phyloP scores from a whole-genome alignment of 2,113 vertebrate genomes.

The Haplochromis vanheusdeni region DNA sequence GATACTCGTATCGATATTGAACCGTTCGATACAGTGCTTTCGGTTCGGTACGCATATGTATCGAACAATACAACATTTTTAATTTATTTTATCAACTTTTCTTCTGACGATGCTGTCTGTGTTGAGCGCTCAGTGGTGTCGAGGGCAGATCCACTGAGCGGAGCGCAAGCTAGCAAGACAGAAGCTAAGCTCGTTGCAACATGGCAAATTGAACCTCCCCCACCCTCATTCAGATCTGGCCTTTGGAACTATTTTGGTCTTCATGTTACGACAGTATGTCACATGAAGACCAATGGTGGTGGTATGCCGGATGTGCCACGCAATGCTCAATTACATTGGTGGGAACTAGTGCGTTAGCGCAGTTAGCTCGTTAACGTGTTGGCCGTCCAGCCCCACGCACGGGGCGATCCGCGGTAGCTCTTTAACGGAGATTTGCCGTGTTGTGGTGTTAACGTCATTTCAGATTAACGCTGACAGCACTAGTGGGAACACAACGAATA shows the following conservation, averaged over 20 bases:
- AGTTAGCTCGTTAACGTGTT: too few relatives aligned
- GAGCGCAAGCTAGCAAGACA: rapidly evolving
- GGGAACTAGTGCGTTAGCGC: too few relatives aligned
- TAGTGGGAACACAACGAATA: too few relatives aligned
- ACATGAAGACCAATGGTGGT: too few relatives aligned
- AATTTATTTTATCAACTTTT: rapidly evolving
- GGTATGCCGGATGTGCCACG: rapidly evolving
- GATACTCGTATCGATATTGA: not conserved
- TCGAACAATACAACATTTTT: rapidly evolving
- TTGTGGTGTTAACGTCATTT: too few relatives aligned
- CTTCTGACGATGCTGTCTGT: not conserved
- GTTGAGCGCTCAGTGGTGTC: rapidly evolving
- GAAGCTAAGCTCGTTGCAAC: rapidly evolving
- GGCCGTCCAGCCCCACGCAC: too few relatives aligned
- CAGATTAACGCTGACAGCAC: too few relatives aligned
- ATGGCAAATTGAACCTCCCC: not conserved
- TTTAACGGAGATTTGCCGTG: too few relatives aligned
- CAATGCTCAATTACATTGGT: not conserved
- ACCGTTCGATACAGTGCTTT: not conserved
- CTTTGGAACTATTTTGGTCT: rapidly evolving
- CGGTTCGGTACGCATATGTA: not conserved
- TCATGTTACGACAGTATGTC: too few relatives aligned
- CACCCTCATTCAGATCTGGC: not conserved
- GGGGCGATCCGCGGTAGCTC: too few relatives aligned
- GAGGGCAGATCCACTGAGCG: rapidly evolving